Percentiles rank a stretch among this genome's conserved stretches.
Evolutionary conservation across 2,888 invertebrate species (phyloP).

Genomic region (Apamea crenata): DNA sequence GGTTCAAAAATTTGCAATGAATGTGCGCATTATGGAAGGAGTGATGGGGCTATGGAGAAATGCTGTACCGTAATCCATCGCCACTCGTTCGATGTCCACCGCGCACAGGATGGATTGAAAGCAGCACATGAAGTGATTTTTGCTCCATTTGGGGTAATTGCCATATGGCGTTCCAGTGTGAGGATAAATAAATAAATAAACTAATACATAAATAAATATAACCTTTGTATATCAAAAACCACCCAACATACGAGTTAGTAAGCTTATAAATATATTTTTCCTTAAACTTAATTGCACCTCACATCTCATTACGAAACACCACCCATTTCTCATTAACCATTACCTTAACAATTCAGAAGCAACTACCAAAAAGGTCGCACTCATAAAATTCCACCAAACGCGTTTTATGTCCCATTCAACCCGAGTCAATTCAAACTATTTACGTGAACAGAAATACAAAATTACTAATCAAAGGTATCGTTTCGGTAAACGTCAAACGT

Average conservation of each 20-base stretch:
- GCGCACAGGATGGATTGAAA: too few species aligned
- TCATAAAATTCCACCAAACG: constrained; percentile 57
- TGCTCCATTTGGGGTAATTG: too few species aligned
- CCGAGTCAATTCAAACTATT: constrained; percentile 58
- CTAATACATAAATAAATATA: too few species aligned
- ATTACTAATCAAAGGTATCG: constrained; percentile 79
- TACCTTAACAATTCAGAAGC: constrained; percentile 31
- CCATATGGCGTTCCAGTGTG: too few species aligned
- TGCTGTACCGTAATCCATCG: too few species aligned
- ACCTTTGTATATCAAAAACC: too few species aligned
- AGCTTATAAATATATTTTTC: constrained; percentile 5
- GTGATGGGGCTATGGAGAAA: too few species aligned
- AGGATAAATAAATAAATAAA: too few species aligned
- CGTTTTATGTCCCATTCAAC: constrained; percentile 63
- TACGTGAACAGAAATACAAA: constrained; percentile 69
- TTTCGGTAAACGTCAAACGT: constrained; percentile 78
- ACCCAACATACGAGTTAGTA: not conserved
- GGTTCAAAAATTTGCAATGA: too few species aligned
- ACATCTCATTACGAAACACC: constrained; percentile 11
- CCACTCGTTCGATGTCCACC: too few species aligned
- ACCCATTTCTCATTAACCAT: constrained; percentile 46
- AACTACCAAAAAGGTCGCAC: constrained; percentile 46
- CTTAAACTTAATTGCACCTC: constrained; percentile 27
- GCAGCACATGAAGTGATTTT: too few species aligned
- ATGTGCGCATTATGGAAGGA: too few species aligned